Conservation (phyloP, 2,888 invertebrate species). For the Merodon equestris region DNA sequence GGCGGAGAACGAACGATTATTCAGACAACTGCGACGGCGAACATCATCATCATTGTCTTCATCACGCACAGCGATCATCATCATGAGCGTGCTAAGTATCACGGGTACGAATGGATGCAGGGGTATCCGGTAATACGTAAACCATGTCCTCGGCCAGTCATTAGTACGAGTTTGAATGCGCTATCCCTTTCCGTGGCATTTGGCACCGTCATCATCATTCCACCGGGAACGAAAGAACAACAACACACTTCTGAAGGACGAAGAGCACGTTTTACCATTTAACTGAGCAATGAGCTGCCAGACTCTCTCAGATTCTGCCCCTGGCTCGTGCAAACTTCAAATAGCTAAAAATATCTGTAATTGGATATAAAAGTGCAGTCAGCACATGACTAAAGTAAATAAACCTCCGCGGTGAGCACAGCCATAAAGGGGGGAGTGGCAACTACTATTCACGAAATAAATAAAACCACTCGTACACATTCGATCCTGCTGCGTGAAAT, state of each 20-base stretch:
- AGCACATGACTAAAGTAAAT: constrained; percentile 64
- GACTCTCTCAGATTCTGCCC: constrained; percentile 11
- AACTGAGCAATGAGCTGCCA: constrained; percentile 38
- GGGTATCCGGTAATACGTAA: constrained; percentile 18
- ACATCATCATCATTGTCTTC: not conserved
- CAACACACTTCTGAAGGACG: constrained; percentile 53
- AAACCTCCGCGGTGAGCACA: constrained; percentile 18
- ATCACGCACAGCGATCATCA: constrained; percentile 34
- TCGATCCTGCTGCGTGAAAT: constrained; percentile 64
- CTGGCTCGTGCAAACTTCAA: constrained; percentile 36
- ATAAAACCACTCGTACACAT: constrained; percentile 48
- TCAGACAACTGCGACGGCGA: too few species aligned
- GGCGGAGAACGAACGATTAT: constrained; percentile 8
- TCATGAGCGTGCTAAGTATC: constrained; percentile 14
- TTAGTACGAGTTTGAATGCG: constrained; percentile 38
- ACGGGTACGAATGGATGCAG: not conserved
- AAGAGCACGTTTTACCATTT: constrained; percentile 45
- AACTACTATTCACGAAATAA: constrained; percentile 65
- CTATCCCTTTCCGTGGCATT: constrained; percentile 43
- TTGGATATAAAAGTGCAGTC: constrained; percentile 67
- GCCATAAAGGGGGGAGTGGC: constrained; percentile 45
- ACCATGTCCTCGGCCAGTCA: constrained; percentile 49
- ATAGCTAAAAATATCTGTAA: constrained; percentile 57
- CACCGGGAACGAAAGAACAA: constrained; percentile 41
- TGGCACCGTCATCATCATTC: constrained; percentile 62